Percentiles rank a stretch among this genome's conserved stretches.
Evolutionary conservation across 2,113 vertebrate species (phyloP).

Genomic region (Rhinolophus sinicus): DNA sequence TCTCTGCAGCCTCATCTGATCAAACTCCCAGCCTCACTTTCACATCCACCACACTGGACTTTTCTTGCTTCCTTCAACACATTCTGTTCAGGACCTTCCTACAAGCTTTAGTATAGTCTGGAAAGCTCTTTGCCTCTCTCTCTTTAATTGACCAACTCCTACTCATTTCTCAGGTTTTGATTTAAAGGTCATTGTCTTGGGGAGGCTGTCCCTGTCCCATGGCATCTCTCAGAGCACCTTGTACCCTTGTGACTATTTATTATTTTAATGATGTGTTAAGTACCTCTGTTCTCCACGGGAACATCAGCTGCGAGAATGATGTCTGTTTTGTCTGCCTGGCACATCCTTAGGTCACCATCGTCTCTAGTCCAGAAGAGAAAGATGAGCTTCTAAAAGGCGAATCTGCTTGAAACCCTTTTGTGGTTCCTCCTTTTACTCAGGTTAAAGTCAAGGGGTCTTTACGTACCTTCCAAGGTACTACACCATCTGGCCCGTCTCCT

Average conservation of each 20-base stretch:
- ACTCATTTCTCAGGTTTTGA: background rate
- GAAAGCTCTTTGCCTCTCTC: background rate
- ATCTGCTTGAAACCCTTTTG: background rate
- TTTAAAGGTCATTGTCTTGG: background rate
- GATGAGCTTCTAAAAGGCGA: background rate
- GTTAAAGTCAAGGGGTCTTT: background rate
- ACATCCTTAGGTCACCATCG: background rate
- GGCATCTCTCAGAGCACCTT: background rate
- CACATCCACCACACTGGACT: background rate
- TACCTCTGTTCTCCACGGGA: background rate
- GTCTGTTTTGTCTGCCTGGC: background rate
- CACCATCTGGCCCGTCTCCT: no score
- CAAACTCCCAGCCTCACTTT: background rate
- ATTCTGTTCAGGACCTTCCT: background rate
- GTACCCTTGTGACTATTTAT: background rate
- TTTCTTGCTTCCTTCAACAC: background rate
- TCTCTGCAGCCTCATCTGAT: background rate
- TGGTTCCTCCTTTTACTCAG: background rate
- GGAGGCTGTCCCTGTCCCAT: background rate
- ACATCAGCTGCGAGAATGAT: background rate
- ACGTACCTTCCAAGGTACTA: no score
- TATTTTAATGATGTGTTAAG: background rate
- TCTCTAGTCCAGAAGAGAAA: background rate
- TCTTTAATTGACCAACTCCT: background rate
- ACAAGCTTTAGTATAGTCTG: background rate